Percentiles rank a stretch among this genome's conserved stretches.
Evolutionary conservation across 2,888 invertebrate species (phyloP).

Genomic region (Litoditis marina): DNA sequence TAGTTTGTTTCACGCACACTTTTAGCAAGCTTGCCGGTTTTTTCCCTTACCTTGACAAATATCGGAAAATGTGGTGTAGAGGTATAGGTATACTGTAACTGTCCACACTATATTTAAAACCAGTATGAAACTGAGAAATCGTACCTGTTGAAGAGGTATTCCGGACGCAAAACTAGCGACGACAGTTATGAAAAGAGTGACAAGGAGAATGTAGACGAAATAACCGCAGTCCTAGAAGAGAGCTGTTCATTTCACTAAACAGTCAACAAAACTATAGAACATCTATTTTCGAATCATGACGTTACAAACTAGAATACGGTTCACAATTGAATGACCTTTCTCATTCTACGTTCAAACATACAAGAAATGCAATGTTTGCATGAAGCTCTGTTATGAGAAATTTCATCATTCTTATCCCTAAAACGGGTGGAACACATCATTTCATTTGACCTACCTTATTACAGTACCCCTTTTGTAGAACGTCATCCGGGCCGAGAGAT

Average conservation of each 20-base stretch:
- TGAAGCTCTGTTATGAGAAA: background rate
- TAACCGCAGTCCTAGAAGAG: constrained; percentile 54
- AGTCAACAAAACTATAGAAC: background rate
- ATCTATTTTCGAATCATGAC: background rate
- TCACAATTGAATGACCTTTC: background rate
- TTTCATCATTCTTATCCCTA: no score
- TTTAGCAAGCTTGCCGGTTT: no score
- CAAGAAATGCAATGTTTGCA: background rate
- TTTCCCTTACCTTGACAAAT: no score
- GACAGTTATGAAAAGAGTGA: constrained; percentile 56
- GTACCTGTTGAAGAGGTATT: constrained; percentile 58
- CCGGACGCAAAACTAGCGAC: constrained; percentile 59
- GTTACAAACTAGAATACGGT: background rate
- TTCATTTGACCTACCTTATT: constrained; percentile 8
- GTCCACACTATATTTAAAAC: background rate
- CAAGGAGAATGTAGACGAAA: constrained; percentile 50
- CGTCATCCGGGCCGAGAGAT: constrained; percentile 8
- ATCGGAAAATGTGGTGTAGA: no score
- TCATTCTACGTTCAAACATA: background rate
- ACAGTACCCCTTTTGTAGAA: constrained; percentile 9
- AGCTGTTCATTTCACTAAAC: no score
- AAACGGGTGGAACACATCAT: no score
- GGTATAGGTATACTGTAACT: no score
- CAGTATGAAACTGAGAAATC: background rate
- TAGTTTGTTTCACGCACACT: background rate